Evolutionary conservation across 2,888 invertebrate species (phyloP).

Genomic region (Pomacea canaliculata): DNA sequence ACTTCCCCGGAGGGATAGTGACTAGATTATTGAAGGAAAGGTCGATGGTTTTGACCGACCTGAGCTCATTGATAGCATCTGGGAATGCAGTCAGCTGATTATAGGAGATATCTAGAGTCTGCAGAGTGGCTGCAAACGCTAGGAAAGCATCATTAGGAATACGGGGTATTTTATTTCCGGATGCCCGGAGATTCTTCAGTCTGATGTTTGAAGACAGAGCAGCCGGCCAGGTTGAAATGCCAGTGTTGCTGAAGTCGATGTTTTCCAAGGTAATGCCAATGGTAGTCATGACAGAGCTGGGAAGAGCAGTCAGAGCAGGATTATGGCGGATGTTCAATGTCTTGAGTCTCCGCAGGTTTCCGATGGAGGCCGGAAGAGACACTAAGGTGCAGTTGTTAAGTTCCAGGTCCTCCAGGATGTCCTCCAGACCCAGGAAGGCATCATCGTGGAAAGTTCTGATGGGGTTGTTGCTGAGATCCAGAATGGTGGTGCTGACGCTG

Average conservation of each 20-base stretch:
- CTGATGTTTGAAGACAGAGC: constrained; percentile 5
- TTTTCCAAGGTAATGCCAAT: constrained; percentile 14
- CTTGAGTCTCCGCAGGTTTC: constrained; percentile 7
- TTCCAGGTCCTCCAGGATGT: constrained; percentile 24
- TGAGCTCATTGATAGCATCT: constrained; percentile 13
- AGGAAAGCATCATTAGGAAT: constrained; percentile 19
- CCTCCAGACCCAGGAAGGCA: constrained; percentile 25
- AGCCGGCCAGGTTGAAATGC: constrained; percentile 13
- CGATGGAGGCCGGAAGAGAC: constrained; percentile 20
- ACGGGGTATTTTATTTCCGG: constrained; percentile 14
- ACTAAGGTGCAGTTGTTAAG: constrained; percentile 25
- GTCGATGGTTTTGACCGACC: constrained; percentile 8
- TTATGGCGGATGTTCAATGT: constrained; percentile 27
- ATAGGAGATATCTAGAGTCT: constrained; percentile 18
- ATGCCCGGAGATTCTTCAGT: constrained; percentile 10
- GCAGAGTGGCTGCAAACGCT: constrained; percentile 7
- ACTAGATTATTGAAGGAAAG: constrained; percentile 19
- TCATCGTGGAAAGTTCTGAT: constrained; percentile 10
- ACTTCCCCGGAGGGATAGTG: constrained; percentile 16
- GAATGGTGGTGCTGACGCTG: constrained; percentile 10
- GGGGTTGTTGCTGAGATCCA: constrained; percentile 28
- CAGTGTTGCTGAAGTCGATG: constrained; percentile 18
- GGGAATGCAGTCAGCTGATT: constrained; percentile 13
- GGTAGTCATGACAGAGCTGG: constrained; percentile 6
- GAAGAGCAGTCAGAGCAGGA: constrained; percentile 6